Conservation (phyloP, 2,888 invertebrate species). For the Acronicta leporina region DNA sequence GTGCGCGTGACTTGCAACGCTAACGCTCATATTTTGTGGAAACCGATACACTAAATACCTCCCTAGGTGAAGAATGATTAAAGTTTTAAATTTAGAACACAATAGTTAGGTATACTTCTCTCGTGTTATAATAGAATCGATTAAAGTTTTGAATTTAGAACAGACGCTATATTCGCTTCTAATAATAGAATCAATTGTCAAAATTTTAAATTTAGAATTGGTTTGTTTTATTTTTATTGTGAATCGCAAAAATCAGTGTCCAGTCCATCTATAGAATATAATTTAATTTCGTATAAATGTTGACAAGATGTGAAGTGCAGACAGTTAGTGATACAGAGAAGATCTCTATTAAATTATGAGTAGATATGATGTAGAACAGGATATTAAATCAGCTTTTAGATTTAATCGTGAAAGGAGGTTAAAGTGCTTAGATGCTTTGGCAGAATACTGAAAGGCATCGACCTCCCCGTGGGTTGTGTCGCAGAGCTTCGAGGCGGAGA, state of each 20-base stretch:
- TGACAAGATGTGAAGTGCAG: no score
- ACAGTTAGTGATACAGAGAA: no score
- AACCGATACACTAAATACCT: conserved; percentile 9
- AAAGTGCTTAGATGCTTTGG: conserved; percentile 20
- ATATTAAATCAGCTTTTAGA: conserved; percentile 7
- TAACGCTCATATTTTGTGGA: conserved; percentile 37
- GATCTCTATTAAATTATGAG: no score
- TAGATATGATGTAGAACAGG: background rate
- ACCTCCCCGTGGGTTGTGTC: conserved; percentile 26
- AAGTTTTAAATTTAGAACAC: conserved; percentile 22
- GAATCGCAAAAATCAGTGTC: no score
- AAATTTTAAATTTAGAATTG: no score
- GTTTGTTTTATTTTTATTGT: no score
- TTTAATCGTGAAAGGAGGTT: conserved; percentile 33
- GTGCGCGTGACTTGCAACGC: conserved; percentile 54
- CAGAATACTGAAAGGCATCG: conserved; percentile 24
- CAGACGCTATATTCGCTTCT: no score
- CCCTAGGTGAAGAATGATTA: conserved; percentile 2
- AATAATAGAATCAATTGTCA: no score
- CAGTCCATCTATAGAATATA: no score
- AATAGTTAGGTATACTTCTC: background rate
- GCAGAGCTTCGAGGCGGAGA: conserved; percentile 5
- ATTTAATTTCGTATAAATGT: no score
- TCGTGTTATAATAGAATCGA: no score
- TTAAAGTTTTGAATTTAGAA: no score